These are phyloP conservation scores for Euglossa dilemma DNA, from an alignment of 1,140 invertebrate genomes.

Conservation along the genomic window DNA sequence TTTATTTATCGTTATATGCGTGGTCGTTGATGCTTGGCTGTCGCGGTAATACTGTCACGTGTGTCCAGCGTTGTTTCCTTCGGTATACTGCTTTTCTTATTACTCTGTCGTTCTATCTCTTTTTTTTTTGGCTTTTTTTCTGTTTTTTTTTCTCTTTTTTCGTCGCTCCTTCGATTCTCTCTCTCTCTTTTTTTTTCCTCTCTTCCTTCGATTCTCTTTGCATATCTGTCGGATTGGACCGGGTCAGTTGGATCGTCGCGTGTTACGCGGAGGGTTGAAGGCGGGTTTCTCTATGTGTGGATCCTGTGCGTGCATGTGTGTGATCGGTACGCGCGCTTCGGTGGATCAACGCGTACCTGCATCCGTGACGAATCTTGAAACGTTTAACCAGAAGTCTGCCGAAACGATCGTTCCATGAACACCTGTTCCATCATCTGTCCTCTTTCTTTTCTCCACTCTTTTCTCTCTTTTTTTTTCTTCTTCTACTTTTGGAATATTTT, in stretches of 20 bases:
- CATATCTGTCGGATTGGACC: constrained; percentile 61
- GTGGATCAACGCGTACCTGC: neutral
- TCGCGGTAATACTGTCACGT: constrained; percentile 7
- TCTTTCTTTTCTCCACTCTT: neutral
- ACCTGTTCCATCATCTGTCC: neutral
- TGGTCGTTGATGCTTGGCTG: constrained; percentile 2
- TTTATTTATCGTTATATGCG: neutral
- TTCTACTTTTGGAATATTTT: neutral
- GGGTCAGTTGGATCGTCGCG: constrained; percentile 58
- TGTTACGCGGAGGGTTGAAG: constrained; percentile 29
- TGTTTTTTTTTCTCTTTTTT: too few relatives aligned
- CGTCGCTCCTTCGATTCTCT: too few relatives aligned
- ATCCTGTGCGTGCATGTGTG: neutral
- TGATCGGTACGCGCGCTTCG: neutral
- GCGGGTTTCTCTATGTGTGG: constrained; percentile 21
- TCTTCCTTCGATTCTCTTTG: neutral
- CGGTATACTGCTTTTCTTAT: neutral
- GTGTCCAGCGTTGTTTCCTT: constrained; percentile 22
- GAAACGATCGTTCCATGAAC: constrained; percentile 48
- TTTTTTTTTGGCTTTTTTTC: too few relatives aligned
- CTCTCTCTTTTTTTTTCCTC: too few relatives aligned
- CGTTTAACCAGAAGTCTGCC: constrained; percentile 38
- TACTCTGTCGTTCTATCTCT: too few relatives aligned
- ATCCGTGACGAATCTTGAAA: constrained; percentile 51
- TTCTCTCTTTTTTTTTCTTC: neutral